Evolutionary conservation across 2,888 invertebrate genomes (phyloP).

Genomic region (Tetrapedia diversipes): DNA sequence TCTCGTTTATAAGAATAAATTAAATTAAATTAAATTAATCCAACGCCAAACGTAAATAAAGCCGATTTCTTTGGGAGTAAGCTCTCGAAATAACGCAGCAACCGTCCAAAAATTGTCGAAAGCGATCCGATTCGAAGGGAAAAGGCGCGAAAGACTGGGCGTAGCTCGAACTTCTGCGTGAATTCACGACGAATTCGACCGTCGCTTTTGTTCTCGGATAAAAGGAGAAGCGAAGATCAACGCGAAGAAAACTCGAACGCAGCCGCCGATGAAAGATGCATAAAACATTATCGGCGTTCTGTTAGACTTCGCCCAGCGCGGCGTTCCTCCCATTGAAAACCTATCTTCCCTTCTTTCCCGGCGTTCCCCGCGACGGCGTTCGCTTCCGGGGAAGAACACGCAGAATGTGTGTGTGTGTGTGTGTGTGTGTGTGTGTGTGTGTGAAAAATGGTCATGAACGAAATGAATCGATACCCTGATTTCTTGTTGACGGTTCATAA

Average conservation of each 20-base stretch:
- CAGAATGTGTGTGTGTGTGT: too few species aligned
- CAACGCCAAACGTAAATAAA: constrained; percentile 17
- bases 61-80: constrained; percentile 4
- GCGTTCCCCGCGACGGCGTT: constrained; percentile 13
- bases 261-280: constrained; percentile 58
- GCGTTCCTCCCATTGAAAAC: constrained; percentile 61
- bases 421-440: too few species aligned
- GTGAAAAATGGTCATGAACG: constrained; percentile 61
- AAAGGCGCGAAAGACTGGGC: neutral
- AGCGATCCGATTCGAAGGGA: constrained; percentile 1
- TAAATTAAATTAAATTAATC: too few species aligned
- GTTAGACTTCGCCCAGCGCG: constrained; percentile 51
- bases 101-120: constrained; percentile 21
- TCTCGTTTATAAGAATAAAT: too few species aligned
- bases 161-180: constrained; percentile 22
- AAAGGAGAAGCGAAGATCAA: constrained; percentile 23
- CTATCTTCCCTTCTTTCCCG: constrained; percentile 42
- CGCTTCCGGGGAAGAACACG: constrained; percentile 14
- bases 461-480: constrained; percentile 52
- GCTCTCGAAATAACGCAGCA: constrained; percentile 34
- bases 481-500: too few species aligned
- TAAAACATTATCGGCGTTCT: constrained; percentile 68
- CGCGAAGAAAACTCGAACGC: constrained; percentile 14
- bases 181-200: constrained; percentile 37
- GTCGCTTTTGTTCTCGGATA: constrained; percentile 44